Conservation (phyloP, 2,888 invertebrate species). For the Laspeyria flexula region DNA sequence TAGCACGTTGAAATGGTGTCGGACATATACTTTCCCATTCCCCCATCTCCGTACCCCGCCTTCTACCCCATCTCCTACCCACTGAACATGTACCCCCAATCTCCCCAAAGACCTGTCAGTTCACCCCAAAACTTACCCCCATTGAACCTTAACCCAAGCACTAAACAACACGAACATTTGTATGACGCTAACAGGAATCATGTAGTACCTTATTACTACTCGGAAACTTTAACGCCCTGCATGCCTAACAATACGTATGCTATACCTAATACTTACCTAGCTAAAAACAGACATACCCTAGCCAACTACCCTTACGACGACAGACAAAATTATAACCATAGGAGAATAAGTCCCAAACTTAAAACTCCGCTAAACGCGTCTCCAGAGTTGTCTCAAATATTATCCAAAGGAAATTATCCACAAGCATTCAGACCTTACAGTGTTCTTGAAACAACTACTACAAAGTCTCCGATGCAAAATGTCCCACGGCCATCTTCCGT, state of each 20-base stretch:
- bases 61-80: slow-evolving; percentile 80
- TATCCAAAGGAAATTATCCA: slow-evolving; percentile 60
- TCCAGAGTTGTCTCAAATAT: slow-evolving; percentile 63
- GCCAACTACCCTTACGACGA: slow-evolving; percentile 72
- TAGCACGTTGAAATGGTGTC: slow-evolving; percentile 92
- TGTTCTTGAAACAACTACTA: slow-evolving; percentile 69
- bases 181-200: slow-evolving; percentile 86
- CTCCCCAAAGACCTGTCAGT: slow-evolving; percentile 64
- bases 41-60: slow-evolving; percentile 77
- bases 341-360: slow-evolving; percentile 60
- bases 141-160: slow-evolving; percentile 57
- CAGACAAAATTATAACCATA: slow-evolving; percentile 63
- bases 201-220: slow-evolving; percentile 81
- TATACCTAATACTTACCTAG: slow-evolving; percentile 54
- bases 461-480: slow-evolving; percentile 62
- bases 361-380: slow-evolving; percentile 56
- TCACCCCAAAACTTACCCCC: slow-evolving; percentile 70
- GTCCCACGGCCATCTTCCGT: slow-evolving; percentile 76
- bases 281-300: slow-evolving; percentile 70
- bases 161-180: slow-evolving; percentile 75
- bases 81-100: slow-evolving; percentile 77
- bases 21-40: slow-evolving; percentile 89
- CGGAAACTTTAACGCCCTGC: slow-evolving; percentile 77
- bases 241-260: slow-evolving; percentile 76
- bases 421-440: slow-evolving; percentile 77